phyloP scores from a whole-genome alignment of 1,140 invertebrate species.

The Brachystomella parvula region DNA sequence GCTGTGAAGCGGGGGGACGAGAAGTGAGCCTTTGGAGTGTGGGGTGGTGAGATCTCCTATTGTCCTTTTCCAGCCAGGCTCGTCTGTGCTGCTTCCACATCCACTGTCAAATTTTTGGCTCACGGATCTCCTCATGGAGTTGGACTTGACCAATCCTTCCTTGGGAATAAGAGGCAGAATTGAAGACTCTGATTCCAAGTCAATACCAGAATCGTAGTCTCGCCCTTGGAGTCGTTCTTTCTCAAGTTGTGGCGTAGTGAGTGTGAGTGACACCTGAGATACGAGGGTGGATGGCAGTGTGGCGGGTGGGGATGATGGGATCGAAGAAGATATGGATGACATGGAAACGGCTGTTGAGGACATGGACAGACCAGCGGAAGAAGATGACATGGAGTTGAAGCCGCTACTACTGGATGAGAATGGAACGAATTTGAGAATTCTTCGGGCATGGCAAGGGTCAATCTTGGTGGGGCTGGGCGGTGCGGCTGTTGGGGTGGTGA shows the following conservation, averaged over 20 bases:
- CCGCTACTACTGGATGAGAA: background rate
- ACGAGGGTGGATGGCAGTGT: background rate
- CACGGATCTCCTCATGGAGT: constrained; percentile 9
- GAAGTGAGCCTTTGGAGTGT: background rate
- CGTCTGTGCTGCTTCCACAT: constrained; percentile 7
- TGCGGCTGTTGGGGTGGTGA: background rate
- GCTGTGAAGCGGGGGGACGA: background rate
- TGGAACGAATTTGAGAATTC: background rate
- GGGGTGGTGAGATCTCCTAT: background rate
- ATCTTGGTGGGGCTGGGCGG: background rate
- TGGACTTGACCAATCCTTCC: background rate
- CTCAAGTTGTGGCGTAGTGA: background rate
- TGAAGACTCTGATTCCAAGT: background rate
- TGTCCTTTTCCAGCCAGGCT: background rate
- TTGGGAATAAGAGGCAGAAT: background rate
- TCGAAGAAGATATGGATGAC: background rate
- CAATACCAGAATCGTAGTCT: constrained; percentile 15
- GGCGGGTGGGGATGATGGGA: constrained; percentile 1
- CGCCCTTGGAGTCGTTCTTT: background rate
- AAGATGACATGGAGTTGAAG: background rate
- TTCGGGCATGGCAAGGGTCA: too few relatives aligned
- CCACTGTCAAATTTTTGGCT: constrained; percentile 16
- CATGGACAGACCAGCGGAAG: background rate
- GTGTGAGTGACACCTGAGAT: background rate
- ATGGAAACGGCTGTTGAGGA: background rate